Evolutionary conservation across 2,113 vertebrate species (phyloP).

Genomic region (Acrocephalus arundinaceus): DNA sequence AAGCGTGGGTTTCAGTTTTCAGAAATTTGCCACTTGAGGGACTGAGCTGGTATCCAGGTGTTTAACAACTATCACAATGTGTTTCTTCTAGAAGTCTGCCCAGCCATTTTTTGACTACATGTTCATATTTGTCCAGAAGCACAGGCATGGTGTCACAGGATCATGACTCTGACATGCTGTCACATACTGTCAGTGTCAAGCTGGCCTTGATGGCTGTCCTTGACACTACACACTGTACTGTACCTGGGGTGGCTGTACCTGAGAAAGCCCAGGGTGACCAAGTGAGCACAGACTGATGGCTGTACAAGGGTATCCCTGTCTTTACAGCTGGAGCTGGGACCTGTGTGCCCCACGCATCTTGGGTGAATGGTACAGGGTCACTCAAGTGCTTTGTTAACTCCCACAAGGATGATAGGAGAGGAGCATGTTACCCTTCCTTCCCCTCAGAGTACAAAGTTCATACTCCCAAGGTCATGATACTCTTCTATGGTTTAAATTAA

Average conservation of each 20-base stretch:
- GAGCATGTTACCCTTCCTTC: not conserved
- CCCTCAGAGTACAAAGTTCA: not conserved
- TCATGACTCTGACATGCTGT: fast-evolving
- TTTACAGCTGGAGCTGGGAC: not conserved
- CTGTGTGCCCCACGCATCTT: not conserved
- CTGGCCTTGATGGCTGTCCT: not conserved
- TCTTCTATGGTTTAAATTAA: not conserved
- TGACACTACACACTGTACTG: fast-evolving
- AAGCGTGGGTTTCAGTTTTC: not conserved
- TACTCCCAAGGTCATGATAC: not conserved
- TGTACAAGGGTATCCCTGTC: not conserved
- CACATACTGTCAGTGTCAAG: not conserved
- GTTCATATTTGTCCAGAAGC: not conserved
- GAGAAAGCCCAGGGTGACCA: not conserved
- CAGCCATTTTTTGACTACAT: not conserved
- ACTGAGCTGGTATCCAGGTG: not conserved
- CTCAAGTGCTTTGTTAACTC: not conserved
- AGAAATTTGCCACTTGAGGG: not conserved
- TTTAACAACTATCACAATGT: not conserved
- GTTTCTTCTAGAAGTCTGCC: not conserved
- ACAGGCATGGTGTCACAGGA: fast-evolving
- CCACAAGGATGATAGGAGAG: not conserved
- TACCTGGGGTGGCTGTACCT: not conserved
- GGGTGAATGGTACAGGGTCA: not conserved
- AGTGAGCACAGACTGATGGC: not conserved